Percentiles rank a stretch among this genome's conserved stretches.
phyloP scores from a whole-genome alignment of 2,888 invertebrate species.

The Caenorhabditis afra region DNA sequence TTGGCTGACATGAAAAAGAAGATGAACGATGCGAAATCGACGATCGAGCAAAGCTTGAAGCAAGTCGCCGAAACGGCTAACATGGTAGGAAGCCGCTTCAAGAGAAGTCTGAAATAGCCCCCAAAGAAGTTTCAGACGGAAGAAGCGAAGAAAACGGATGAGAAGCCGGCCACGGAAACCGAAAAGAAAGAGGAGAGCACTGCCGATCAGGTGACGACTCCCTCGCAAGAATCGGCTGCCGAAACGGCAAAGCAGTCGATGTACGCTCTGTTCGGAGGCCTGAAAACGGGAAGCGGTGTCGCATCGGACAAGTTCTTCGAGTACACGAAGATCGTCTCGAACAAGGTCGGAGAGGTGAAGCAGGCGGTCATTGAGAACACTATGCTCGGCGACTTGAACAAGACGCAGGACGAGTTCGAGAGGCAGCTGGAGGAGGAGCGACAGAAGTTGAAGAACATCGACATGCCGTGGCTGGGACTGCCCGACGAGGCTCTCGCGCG shows the following conservation, averaged over 20 bases:
- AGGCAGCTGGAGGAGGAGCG: conserved; percentile 86
- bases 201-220: neutral
- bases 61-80: conserved; percentile 26
- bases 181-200: conserved; percentile 5
- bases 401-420: conserved; percentile 96
- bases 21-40: conserved; percentile 62
- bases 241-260: conserved; percentile 52
- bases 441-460: conserved; percentile 67
- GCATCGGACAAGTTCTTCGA: conserved; percentile 62
- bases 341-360: conserved; percentile 66
- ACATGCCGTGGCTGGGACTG: conserved; percentile 95
- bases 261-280: conserved; percentile 48
- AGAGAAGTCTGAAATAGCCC: neutral
- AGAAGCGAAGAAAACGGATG: neutral
- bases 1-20: conserved; percentile 64
- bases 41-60: conserved; percentile 61
- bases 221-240: conserved; percentile 17
- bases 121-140: neutral
- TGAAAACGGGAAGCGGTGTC: conserved; percentile 47
- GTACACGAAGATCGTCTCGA: conserved; percentile 71
- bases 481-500: conserved; percentile 94
- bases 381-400: conserved; percentile 95
- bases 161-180: neutral
- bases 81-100: conserved; percentile 15
- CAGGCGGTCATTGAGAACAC: conserved; percentile 83